Conservation (phyloP, 2,888 invertebrate species). For the Lasioglossum malachurum region DNA sequence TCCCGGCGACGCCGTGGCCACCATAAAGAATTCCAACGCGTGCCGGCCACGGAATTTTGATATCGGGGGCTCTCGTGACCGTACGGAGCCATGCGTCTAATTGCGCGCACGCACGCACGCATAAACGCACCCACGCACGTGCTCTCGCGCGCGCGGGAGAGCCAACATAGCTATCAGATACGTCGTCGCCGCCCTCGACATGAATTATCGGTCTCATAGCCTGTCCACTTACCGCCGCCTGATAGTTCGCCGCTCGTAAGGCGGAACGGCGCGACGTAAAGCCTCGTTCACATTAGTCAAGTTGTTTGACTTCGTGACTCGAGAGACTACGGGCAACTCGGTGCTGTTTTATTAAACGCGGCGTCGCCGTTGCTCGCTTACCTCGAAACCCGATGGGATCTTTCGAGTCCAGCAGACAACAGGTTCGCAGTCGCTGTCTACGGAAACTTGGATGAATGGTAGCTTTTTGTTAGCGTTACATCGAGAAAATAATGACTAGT, state of each 20-base stretch:
- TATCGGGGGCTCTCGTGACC: slow-evolving; percentile 70
- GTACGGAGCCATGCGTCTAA: slow-evolving; percentile 43
- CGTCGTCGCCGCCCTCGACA: background rate
- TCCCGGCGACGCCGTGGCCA: slow-evolving; percentile 39
- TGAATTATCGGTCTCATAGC: slow-evolving; percentile 10
- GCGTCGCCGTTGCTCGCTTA: background rate
- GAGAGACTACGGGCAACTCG: background rate
- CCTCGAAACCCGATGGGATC: background rate
- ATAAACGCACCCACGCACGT: background rate
- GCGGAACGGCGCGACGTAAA: background rate
- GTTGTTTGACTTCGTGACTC: slow-evolving; percentile 7
- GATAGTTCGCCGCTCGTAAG: background rate
- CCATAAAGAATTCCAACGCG: slow-evolving; percentile 77
- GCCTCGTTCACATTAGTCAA: slow-evolving; percentile 7
- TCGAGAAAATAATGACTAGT: background rate
- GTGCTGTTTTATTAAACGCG: background rate
- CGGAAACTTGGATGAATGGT: background rate
- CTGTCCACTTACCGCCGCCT: background rate
- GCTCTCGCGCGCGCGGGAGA: background rate
- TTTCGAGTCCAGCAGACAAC: background rate
- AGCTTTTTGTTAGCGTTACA: background rate
- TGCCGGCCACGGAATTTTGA: slow-evolving; percentile 78
- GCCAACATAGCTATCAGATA: background rate
- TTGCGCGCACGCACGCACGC: slow-evolving; percentile 55
- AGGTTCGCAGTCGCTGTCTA: background rate